phyloP scores from a whole-genome alignment of 2,888 invertebrate species.

The Tetragonisca angustula region DNA sequence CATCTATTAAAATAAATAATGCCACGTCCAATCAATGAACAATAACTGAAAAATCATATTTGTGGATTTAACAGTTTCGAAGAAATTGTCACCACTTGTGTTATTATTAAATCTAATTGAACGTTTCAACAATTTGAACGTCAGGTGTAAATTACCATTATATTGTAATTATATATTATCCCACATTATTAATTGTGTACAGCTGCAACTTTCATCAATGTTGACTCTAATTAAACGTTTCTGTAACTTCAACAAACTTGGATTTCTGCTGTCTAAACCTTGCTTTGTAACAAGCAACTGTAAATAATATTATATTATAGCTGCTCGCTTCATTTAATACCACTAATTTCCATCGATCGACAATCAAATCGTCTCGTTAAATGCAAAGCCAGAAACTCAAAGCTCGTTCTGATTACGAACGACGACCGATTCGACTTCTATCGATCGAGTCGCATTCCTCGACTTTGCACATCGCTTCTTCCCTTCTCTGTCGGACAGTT shows the following conservation, averaged over 20 bases:
- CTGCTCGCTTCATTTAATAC: not conserved
- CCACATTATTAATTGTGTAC: no score
- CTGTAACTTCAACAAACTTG: not conserved
- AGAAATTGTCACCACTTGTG: no score
- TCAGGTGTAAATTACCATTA: no score
- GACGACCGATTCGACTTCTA: slow-evolving; percentile 1
- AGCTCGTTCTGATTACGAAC: slow-evolving; percentile 31
- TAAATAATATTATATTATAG: not conserved
- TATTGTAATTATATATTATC: no score
- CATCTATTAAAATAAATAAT: not conserved
- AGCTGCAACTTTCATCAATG: not conserved
- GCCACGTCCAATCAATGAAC: not conserved
- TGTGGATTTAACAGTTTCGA: not conserved
- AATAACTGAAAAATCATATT: not conserved
- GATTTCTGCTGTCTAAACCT: not conserved
- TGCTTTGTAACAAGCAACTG: no score
- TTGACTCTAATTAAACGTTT: not conserved
- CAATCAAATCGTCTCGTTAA: slow-evolving; percentile 13
- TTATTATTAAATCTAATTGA: no score
- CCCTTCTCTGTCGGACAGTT: not conserved
- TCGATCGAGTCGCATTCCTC: slow-evolving; percentile 27
- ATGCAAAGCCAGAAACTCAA: slow-evolving; percentile 7
- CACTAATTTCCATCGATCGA: slow-evolving; percentile 21
- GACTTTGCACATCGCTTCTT: not conserved
- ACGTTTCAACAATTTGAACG: no score